phyloP scores from a whole-genome alignment of 2,113 vertebrate genomes.

The Mellivora capensis region DNA sequence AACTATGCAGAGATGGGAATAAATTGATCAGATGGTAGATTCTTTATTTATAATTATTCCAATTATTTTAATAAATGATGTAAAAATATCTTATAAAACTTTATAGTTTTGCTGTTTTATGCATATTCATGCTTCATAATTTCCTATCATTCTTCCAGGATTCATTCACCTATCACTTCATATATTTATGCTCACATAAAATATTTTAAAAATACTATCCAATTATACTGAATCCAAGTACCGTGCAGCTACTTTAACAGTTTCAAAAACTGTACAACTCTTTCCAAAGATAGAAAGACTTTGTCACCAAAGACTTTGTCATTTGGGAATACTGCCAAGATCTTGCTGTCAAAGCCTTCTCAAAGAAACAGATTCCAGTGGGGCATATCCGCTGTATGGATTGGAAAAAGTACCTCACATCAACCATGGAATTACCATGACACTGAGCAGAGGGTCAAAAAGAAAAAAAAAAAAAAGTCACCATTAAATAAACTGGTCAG shows the following conservation, averaged over 20 bases:
- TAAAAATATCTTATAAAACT: constrained; percentile 15
- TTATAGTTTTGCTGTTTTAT: neutral
- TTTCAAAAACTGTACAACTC: constrained; percentile 36
- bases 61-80: constrained; percentile 24
- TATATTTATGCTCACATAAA: neutral
- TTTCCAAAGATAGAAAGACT: constrained; percentile 48
- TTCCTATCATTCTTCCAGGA: neutral
- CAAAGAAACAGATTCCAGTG: neutral
- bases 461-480: neutral
- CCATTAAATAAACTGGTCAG: neutral
- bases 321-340: constrained; percentile 8
- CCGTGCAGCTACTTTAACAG: neutral
- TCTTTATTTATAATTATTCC: neutral
- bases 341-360: constrained; percentile 29
- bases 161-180: constrained; percentile 25
- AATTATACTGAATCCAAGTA: constrained; percentile 17
- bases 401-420: neutral
- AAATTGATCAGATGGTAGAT: neutral
- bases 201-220: constrained; percentile 11
- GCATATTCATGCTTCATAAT: neutral
- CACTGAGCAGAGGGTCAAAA: neutral
- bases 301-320: constrained; percentile 29
- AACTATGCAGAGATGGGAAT: neutral
- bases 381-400: neutral
- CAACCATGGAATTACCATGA: neutral